Percentiles rank a stretch among this genome's conserved stretches.
Conservation (phyloP, 1,140 invertebrate genomes). For the Pogonognathellus flavescens region DNA sequence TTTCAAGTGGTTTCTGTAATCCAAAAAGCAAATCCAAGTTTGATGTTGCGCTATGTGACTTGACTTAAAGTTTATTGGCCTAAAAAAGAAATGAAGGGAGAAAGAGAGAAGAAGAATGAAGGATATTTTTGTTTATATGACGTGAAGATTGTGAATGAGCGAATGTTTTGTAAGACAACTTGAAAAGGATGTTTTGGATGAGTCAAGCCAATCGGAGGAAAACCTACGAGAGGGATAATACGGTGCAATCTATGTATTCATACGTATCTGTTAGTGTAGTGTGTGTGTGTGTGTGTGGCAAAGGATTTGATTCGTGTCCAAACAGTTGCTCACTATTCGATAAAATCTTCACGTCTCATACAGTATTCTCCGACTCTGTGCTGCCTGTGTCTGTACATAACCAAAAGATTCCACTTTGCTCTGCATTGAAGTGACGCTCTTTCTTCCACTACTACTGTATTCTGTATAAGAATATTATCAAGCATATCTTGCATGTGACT, state of each 20-base stretch:
- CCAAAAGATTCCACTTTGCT: slow-evolving; percentile 22
- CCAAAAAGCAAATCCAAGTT: slow-evolving; percentile 25
- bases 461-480: neutral
- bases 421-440: slow-evolving; percentile 8
- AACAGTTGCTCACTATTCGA: slow-evolving; percentile 38
- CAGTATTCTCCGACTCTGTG: neutral
- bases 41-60: slow-evolving; percentile 35
- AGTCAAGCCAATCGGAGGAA: slow-evolving; percentile 7
- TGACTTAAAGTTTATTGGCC: slow-evolving; percentile 27
- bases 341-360: slow-evolving; percentile 49
- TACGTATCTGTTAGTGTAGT: neutral
- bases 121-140: slow-evolving; percentile 46
- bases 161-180: slow-evolving; percentile 20
- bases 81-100: slow-evolving; percentile 30
- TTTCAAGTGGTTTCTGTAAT: slow-evolving; percentile 28
- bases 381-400: neutral
- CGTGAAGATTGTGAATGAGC: slow-evolving; percentile 20
- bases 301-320: slow-evolving; percentile 44
- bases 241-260: slow-evolving; percentile 40
- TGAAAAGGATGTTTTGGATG: slow-evolving; percentile 28
- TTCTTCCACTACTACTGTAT: neutral
- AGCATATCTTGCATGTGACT: neutral
- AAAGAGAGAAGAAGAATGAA: slow-evolving; percentile 10
- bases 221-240: neutral
- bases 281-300: slow-evolving; percentile 32